Conservation (phyloP, 1,140 invertebrate genomes). For the Brachionus plicatilis region DNA sequence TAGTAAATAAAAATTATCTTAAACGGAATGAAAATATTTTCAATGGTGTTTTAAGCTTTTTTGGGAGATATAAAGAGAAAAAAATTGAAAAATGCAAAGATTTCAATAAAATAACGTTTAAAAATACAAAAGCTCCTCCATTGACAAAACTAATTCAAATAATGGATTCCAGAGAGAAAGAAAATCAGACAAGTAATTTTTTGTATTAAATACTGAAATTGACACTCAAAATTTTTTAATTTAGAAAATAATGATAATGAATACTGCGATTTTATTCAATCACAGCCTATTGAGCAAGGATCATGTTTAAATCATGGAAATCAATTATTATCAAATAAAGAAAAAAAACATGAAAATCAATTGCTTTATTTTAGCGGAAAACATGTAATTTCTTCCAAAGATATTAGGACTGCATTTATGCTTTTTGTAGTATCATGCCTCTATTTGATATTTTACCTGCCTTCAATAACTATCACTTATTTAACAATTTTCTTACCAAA, state of each 20-base stretch:
- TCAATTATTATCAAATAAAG: not conserved
- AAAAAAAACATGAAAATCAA: not conserved
- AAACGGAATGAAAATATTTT: not conserved
- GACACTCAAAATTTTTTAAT: not conserved
- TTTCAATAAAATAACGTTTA: not conserved
- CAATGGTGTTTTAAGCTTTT: not conserved
- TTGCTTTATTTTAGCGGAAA: not conserved
- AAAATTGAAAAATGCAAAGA: not conserved
- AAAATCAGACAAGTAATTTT: not conserved
- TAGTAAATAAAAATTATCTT: not conserved
- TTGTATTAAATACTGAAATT: not conserved
- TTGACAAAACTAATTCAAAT: not conserved
- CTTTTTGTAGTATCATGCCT: constrained; percentile 31
- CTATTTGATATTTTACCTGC: constrained; percentile 1
- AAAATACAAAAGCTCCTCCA: not conserved
- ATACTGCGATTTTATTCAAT: not conserved
- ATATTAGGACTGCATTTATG: constrained; percentile 37
- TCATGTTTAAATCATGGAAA: not conserved
- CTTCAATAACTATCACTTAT: constrained; percentile 33
- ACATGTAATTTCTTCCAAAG: constrained; percentile 33
- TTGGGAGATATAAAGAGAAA: not conserved
- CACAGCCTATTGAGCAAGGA: not conserved
- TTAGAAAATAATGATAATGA: not conserved
- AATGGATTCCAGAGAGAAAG: not conserved
- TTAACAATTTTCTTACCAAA: constrained; percentile 5